These are phyloP conservation scores for Chymomyza procnemis DNA, from an alignment of 2,888 invertebrate species.

Conservation along the genomic window DNA sequence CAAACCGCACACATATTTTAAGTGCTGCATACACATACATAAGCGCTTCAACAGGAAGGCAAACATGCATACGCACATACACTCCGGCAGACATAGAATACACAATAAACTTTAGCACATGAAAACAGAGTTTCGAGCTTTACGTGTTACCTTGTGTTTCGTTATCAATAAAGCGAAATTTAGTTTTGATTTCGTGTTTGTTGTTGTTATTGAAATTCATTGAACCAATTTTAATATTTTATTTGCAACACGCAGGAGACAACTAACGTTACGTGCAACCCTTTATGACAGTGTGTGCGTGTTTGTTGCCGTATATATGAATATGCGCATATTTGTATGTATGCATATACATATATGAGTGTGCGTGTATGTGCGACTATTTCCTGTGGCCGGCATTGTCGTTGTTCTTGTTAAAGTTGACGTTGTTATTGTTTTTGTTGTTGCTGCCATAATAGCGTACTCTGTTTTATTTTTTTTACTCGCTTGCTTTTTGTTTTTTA, in stretches of 20 bases:
- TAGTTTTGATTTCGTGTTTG: constrained; percentile 74
- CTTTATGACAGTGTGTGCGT: constrained; percentile 41
- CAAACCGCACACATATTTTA: constrained; percentile 33
- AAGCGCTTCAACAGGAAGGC: constrained; percentile 16
- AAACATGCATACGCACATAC: not conserved
- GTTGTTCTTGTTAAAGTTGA: constrained; percentile 27
- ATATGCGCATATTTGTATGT: constrained; percentile 16
- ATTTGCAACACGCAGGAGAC: constrained; percentile 58
- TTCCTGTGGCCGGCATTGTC: constrained; percentile 72
- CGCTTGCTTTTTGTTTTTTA: constrained; percentile 51
- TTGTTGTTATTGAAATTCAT: constrained; percentile 73
- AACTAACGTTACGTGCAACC: constrained; percentile 67
- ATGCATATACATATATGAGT: constrained; percentile 31
- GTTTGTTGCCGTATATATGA: constrained; percentile 28
- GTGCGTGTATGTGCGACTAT: constrained; percentile 64
- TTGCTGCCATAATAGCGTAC: constrained; percentile 14
- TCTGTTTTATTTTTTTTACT: constrained; percentile 41
- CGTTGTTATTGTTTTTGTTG: constrained; percentile 39
- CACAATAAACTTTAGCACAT: not conserved
- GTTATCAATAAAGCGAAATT: constrained; percentile 74
- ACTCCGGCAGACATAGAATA: not conserved
- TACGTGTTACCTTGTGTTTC: constrained; percentile 53
- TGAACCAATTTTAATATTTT: constrained; percentile 75
- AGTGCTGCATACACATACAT: constrained; percentile 25
- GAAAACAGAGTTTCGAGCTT: constrained; percentile 4